Base-by-base conservation (phyloP, 1,140 invertebrate genomes). In the Semibalanus balanoides region DNA sequence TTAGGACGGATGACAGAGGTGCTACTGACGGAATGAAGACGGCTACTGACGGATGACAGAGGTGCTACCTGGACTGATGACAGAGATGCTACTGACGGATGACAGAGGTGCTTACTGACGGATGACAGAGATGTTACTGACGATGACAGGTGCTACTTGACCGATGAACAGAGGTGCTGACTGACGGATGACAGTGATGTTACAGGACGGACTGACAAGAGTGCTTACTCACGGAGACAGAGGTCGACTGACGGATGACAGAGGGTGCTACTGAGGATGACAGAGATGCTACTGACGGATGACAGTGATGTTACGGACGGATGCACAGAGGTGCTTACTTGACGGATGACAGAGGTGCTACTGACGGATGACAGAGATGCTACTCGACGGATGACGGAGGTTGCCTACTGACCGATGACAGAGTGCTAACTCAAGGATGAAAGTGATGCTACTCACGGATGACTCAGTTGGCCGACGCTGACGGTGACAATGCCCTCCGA, bases 401-500 rank as follows among this genome's bases (percentile, higher is more conserved):
- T 1, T 40, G 35, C 22, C 9, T 25, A 64, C 51, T 64, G 14
- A 64, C 51, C 7, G 51, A 25, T 64, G 51, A 25, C 51, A 64
- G 22, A 14, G 51, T 64, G 7, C 35, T 5, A 40, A 7, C 5
- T 17, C 17, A 17, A 40, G 5, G 17, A 17, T 25, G 14, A 64
- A 7, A 25, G 14, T 64, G 51, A 1, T 1, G 22, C 7, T 64
- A 64, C 51, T 64, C 1, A 3, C 51, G 14, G 14, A 19, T 22
- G 22, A 22, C 51, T 19, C 93, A 97, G 83, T 98, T n/a, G 96
- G 30, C 97, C 97, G n/a, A 98, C 94, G 75, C 93, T 95, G 31
- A 98, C 92, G 0, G 97, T 99, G 3, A 96, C 95, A 79, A 99
- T 97, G 25, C 97, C 97, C n/a, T 19, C 89, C 96, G 84, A 97